Base-by-base conservation (phyloP, 1,140 invertebrate genomes). In the Oreohelix idahoensis region DNA sequence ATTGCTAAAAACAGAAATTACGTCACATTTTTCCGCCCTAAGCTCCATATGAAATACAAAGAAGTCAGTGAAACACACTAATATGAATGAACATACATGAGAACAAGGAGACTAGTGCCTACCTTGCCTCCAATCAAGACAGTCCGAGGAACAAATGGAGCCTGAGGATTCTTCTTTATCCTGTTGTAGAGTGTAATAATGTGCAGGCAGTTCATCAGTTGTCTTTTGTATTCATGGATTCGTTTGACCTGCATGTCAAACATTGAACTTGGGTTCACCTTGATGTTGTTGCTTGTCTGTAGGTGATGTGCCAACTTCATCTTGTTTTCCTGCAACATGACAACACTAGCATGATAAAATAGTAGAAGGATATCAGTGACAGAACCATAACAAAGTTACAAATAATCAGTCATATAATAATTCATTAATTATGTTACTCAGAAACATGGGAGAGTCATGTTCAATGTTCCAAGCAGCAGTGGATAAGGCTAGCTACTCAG, bases 171-270 rank as follows among this genome's bases (percentile, higher is more conserved):
- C 82, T 95, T 95, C 94, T 99, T 99, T 89, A 99, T 98, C 86
- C 98, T 94, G 92, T 99, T 99, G 94, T 99, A 99, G 86, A 99
- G 87, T 0, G 97, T 98, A 83, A 99, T 99, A 45, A 99, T 96
- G 91, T 99, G 98, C 76, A 99, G 92, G 87, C 96, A 96, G 93
- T 99, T 99, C 81, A 99, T 93, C 73, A 99, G 93, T 93, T 99
- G 99, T 15, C 99, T 94, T 93, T 99, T 99, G 93, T 99, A 99
- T 92, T 99, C 98, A 91, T 99, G 99, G 89, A 99, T 99, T 89
- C 99, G 95, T 93, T 99, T 99, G 32, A 99, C 98, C 94, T 99
- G 98, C 84, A 99, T 97, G 91, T 99, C 98, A 92, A 98, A 99
- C 93, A 99, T 96, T 11, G 97, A 98, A 0, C 96, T 95, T 1